phyloP scores from a whole-genome alignment of 1,140 invertebrate genomes.

The Drosophila sturtevanti region DNA sequence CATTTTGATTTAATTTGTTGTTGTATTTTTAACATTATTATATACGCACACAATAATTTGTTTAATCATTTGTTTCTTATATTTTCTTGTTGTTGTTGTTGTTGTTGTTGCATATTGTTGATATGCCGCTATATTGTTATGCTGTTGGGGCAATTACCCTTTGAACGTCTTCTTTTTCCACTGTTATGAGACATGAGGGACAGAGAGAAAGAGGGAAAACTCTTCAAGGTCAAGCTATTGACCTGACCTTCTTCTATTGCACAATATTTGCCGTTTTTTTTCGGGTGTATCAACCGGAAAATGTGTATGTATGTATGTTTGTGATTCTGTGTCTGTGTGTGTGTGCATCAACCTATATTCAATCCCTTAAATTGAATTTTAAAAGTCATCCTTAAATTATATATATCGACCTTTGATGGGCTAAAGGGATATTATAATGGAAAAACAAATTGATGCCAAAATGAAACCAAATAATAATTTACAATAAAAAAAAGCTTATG shows the following conservation, averaged over 20 bases:
- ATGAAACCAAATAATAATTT: too few species aligned
- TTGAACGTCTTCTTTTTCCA: conserved; percentile 30
- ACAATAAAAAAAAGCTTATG: too few species aligned
- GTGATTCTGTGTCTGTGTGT: too few species aligned
- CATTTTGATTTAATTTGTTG: conserved; percentile 63
- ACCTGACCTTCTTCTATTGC: conserved; percentile 49
- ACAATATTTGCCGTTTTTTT: conserved; percentile 1
- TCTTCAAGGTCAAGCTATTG: conserved; percentile 54
- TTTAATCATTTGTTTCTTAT: conserved; percentile 53
- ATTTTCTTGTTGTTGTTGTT: conserved; percentile 27
- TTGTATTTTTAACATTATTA: conserved; percentile 63
- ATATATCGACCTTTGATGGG: too few species aligned
- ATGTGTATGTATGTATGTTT: too few species aligned
- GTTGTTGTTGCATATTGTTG: conserved; percentile 36
- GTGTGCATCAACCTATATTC: too few species aligned
- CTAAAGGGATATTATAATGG: too few species aligned
- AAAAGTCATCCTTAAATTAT: too few species aligned
- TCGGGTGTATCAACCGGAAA: not conserved
- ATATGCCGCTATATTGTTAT: conserved; percentile 18
- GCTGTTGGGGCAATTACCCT: conserved; percentile 27
- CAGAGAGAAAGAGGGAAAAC: too few species aligned
- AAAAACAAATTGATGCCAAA: too few species aligned
- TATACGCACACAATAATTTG: conserved; percentile 51
- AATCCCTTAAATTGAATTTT: too few species aligned
- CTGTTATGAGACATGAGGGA: too few species aligned